These are phyloP conservation scores for Ceraclea dissimilis DNA, from an alignment of 2,888 invertebrate genomes.

Conservation along the genomic window DNA sequence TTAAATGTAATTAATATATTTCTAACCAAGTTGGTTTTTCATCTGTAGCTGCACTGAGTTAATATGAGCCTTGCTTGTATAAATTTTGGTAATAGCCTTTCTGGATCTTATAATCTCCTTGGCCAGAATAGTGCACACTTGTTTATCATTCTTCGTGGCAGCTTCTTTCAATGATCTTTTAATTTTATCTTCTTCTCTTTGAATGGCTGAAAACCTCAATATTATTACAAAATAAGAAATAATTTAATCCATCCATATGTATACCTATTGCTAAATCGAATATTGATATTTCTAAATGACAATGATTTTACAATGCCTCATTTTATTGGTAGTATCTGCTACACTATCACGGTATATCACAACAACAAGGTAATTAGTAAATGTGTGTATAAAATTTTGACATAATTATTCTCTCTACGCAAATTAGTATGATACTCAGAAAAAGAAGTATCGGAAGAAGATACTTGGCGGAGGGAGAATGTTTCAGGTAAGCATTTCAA, in stretches of 20 bases:
- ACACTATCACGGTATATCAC: too few relatives aligned
- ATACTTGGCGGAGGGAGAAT: too few relatives aligned
- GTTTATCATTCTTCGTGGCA: conserved; percentile 89
- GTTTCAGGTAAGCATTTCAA: too few relatives aligned
- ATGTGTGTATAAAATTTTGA: too few relatives aligned
- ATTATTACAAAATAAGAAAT: conserved; percentile 1
- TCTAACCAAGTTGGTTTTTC: conserved; percentile 90
- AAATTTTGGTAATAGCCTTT: conserved; percentile 83
- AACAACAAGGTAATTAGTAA: too few relatives aligned
- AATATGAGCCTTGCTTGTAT: conserved; percentile 94
- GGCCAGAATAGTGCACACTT: conserved; percentile 87
- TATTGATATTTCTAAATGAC: neutral
- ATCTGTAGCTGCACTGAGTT: conserved; percentile 95
- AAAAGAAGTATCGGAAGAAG: too few relatives aligned
- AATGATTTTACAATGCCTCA: neutral
- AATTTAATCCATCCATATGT: neutral
- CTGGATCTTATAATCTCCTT: conserved; percentile 86
- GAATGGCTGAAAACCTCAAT: conserved; percentile 68
- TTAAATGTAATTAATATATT: too few relatives aligned
- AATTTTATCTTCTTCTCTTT: conserved; percentile 95
- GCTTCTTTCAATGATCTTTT: conserved; percentile 91
- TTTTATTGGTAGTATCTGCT: too few relatives aligned
- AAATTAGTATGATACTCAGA: too few relatives aligned
- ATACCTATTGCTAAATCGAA: neutral
- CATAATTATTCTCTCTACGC: too few relatives aligned